phyloP scores from a whole-genome alignment of 2,888 invertebrate genomes.

The Aphelenchoides bicaudatus region DNA sequence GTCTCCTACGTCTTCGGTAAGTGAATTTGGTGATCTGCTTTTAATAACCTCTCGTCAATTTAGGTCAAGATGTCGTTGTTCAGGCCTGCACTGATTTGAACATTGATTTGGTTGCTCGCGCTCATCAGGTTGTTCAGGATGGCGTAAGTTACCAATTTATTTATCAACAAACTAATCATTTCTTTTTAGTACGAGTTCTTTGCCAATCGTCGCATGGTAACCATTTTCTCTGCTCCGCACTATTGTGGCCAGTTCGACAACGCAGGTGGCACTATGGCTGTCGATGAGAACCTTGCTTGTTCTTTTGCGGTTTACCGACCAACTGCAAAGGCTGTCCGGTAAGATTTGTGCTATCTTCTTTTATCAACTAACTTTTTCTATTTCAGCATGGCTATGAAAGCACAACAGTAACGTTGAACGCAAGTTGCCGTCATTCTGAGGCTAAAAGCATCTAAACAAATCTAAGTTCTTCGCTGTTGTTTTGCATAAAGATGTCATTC shows the following conservation, averaged over 20 bases:
- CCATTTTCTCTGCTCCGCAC: constrained; percentile 50
- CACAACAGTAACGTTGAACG: too few relatives aligned
- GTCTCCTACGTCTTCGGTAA: constrained; percentile 67
- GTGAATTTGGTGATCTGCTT: too few relatives aligned
- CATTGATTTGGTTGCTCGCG: constrained; percentile 64
- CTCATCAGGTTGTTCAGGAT: constrained; percentile 37
- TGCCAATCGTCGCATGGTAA: constrained; percentile 44
- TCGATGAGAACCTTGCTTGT: constrained; percentile 47
- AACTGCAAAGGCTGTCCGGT: constrained; percentile 31
- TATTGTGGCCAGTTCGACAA: constrained; percentile 44
- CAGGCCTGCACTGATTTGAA: constrained; percentile 64
- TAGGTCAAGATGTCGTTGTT: constrained; percentile 66
- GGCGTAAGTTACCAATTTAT: neutral
- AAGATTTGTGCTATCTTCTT: constrained; percentile 12
- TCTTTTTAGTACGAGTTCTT: constrained; percentile 51
- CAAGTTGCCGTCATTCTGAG: too few relatives aligned
- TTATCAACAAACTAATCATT: neutral
- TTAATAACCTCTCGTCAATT: too few relatives aligned
- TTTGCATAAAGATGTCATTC: too few relatives aligned
- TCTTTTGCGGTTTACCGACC: constrained; percentile 50
- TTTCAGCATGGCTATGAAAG: too few relatives aligned
- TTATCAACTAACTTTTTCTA: neutral
- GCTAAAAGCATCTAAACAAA: too few relatives aligned
- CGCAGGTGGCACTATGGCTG: constrained; percentile 48
- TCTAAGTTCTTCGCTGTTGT: too few relatives aligned